Evolutionary conservation across 2,888 invertebrate species (phyloP).

Genomic region (Hirtodrosophila alboralis): DNA sequence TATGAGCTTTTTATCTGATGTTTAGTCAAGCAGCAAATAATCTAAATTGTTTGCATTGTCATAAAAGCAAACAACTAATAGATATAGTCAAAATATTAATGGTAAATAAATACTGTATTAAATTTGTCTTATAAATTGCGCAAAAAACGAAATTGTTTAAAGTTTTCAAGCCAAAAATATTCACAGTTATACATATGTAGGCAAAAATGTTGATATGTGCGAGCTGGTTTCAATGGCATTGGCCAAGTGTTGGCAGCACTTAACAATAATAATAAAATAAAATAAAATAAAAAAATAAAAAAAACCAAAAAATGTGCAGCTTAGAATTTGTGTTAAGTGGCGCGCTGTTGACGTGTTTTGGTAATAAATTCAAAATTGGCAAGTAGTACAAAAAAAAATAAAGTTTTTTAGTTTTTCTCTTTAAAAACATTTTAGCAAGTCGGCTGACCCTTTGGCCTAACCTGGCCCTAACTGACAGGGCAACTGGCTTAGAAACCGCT

Average conservation of each 20-base stretch:
- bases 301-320: constrained; percentile 23
- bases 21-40: background rate
- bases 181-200: background rate
- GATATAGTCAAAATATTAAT: background rate
- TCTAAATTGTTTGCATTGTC: constrained; percentile 8
- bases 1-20: background rate
- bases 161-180: constrained; percentile 19
- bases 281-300: no score
- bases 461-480: constrained; percentile 57
- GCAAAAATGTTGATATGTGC: constrained; percentile 2
- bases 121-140: no score
- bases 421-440: constrained; percentile 5
- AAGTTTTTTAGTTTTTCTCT: background rate
- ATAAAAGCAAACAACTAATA: constrained; percentile 3
- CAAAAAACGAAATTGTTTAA: constrained; percentile 9
- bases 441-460: constrained; percentile 44
- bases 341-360: constrained; percentile 20
- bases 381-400: constrained; percentile 10
- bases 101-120: constrained; percentile 4
- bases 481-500: constrained; percentile 57
- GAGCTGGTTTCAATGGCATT: constrained; percentile 49
- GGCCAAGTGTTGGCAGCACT: constrained; percentile 25
- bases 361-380: constrained; percentile 43
- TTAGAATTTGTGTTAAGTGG: constrained; percentile 60
- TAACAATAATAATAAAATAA: no score